These are phyloP conservation scores for Atta colombica DNA, from an alignment of 1,140 invertebrate species.

Conservation along the genomic window DNA sequence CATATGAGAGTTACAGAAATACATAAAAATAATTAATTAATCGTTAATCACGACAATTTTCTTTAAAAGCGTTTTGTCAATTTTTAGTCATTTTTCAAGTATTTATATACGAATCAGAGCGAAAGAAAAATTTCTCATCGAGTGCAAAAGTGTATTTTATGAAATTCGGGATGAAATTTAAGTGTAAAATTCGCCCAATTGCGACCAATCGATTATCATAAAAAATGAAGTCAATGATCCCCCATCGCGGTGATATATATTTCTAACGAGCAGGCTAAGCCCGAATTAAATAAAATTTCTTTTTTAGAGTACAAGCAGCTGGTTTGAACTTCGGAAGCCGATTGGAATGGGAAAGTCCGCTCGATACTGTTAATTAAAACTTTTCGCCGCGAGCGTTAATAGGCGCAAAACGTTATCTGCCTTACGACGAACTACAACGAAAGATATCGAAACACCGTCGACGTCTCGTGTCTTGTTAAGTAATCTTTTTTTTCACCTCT, in stretches of 20 bases:
- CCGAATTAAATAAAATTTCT: slow-evolving; percentile 52
- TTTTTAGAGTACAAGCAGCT: slow-evolving; percentile 8
- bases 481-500: slow-evolving; percentile 29
- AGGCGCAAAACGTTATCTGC: slow-evolving; percentile 43
- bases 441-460: slow-evolving; percentile 63
- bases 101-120: slow-evolving; percentile 40
- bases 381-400: slow-evolving; percentile 52
- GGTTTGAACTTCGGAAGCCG: neutral
- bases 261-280: slow-evolving; percentile 19
- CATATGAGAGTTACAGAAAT: neutral
- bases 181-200: slow-evolving; percentile 48
- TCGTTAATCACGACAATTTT: slow-evolving; percentile 21
- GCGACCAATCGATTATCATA: slow-evolving; percentile 48
- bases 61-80: slow-evolving; percentile 33
- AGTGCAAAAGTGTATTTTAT: slow-evolving; percentile 71
- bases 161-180: slow-evolving; percentile 61
- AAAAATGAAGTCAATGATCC: slow-evolving; percentile 26
- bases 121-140: slow-evolving; percentile 68
- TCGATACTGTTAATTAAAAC: slow-evolving; percentile 73
- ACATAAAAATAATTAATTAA: slow-evolving; percentile 20
- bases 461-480: slow-evolving; percentile 68
- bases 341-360: neutral
- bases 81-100: slow-evolving; percentile 14
- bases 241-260: neutral
- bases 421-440: slow-evolving; percentile 48